Conservation (phyloP, 2,797 vertebrate species). For the Ambastaia sidthimunki region DNA sequence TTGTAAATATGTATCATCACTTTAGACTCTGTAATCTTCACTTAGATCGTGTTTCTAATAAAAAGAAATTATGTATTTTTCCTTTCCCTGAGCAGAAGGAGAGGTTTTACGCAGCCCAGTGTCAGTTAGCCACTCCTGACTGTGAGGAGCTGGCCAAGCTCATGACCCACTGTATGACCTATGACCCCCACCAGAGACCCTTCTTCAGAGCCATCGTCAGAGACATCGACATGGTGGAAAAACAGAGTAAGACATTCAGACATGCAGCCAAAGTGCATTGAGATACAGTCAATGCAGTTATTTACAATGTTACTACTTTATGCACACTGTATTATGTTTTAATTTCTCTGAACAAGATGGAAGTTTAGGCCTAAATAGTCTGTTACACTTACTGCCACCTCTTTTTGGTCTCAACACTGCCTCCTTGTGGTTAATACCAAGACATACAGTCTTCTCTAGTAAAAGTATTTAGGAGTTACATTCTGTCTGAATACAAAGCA, state of each 20-base stretch:
- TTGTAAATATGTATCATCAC: background rate
- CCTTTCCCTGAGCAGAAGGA: constrained; percentile 85
- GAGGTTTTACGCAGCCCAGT: constrained; percentile 89
- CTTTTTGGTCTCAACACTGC: constrained; percentile 2
- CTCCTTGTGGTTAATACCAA: constrained; percentile 62
- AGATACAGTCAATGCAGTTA: too few species aligned
- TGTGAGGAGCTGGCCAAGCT: constrained; percentile 92
- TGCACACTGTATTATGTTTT: background rate
- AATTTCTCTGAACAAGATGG: background rate
- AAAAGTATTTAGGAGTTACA: background rate
- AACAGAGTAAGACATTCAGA: constrained; percentile 80
- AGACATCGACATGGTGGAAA: constrained; percentile 90
- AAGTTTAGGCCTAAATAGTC: background rate
- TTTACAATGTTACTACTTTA: background rate
- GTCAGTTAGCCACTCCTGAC: constrained; percentile 86
- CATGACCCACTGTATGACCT: constrained; percentile 98
- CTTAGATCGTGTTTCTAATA: background rate
- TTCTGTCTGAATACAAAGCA: background rate
- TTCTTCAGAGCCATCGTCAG: constrained; percentile 98
- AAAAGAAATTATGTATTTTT: constrained; percentile 5
- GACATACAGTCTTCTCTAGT: constrained; percentile 43
- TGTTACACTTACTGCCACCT: background rate
- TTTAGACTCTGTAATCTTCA: background rate
- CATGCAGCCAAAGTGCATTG: background rate
- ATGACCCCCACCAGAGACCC: constrained; percentile 91